phyloP scores from a whole-genome alignment of 2,113 vertebrate genomes.

The Siniperca knerii region DNA sequence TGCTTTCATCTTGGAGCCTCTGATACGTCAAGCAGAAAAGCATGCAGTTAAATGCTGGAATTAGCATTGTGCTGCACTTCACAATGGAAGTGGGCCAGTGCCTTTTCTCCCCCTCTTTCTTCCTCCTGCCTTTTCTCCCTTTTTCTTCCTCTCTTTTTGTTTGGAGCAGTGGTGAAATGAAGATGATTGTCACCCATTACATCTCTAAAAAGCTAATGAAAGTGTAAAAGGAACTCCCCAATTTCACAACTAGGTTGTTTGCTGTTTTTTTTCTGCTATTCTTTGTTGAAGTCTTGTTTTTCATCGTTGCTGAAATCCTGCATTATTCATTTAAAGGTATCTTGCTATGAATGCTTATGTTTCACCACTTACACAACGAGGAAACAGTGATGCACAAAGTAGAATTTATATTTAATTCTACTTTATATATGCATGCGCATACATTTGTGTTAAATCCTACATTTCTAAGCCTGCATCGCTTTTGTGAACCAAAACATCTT shows the following conservation, averaged over 20 bases:
- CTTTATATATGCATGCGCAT: slow-evolving; percentile 51
- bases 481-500: slow-evolving; percentile 77
- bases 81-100: slow-evolving; percentile 93
- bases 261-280: slow-evolving; percentile 80
- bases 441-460: slow-evolving; percentile 56
- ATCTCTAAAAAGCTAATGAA: slow-evolving; percentile 91
- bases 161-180: slow-evolving; percentile 95
- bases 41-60: slow-evolving; percentile 99
- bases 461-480: slow-evolving; percentile 31
- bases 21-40: slow-evolving; percentile 99
- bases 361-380: slow-evolving; percentile 26
- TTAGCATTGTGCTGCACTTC: slow-evolving; percentile 98
- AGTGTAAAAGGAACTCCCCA: slow-evolving; percentile 89
- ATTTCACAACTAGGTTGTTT: slow-evolving; percentile 88
- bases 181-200: slow-evolving; percentile 96
- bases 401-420: slow-evolving; percentile 46
- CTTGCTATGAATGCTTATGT: slow-evolving; percentile 23
- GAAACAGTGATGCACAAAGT: not conserved
- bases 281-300: slow-evolving; percentile 26
- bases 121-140: slow-evolving; percentile 84
- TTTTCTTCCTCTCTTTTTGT: slow-evolving; percentile 86
- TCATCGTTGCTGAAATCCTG: slow-evolving; percentile 69
- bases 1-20: slow-evolving; percentile 99
- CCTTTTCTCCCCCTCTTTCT: slow-evolving; percentile 85
- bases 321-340: slow-evolving; percentile 55